Conservation (phyloP, 2,113 vertebrate genomes). For the Stigmatopora nigra region DNA sequence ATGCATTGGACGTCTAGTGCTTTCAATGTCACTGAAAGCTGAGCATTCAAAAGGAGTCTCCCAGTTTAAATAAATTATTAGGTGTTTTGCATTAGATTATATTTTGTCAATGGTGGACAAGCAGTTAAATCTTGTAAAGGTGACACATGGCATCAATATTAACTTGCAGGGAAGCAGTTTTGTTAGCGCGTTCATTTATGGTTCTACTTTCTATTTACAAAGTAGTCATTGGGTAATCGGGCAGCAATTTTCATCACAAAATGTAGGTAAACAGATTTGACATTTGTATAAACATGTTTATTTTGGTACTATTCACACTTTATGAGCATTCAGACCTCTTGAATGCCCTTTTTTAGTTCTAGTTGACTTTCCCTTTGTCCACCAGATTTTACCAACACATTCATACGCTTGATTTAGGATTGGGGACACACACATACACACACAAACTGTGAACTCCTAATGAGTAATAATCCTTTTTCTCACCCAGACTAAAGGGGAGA, state of each 20-base stretch:
- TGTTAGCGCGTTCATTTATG: background rate
- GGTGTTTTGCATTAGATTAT: too few relatives aligned
- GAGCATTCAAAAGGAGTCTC: too few relatives aligned
- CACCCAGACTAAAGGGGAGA: conserved; percentile 35
- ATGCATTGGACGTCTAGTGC: too few relatives aligned
- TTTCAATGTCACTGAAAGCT: too few relatives aligned
- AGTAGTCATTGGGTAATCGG: background rate
- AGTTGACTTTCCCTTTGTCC: background rate
- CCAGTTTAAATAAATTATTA: too few relatives aligned
- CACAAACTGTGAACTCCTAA: conserved; percentile 53
- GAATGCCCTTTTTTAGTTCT: background rate
- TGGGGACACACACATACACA: background rate
- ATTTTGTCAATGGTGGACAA: background rate
- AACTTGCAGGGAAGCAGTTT: background rate
- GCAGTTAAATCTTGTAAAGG: background rate
- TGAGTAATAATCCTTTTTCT: conserved; percentile 56
- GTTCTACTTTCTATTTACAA: background rate
- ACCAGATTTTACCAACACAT: background rate
- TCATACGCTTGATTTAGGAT: background rate
- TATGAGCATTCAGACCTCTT: background rate
- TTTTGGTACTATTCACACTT: background rate
- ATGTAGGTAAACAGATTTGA: background rate
- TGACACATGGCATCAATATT: background rate
- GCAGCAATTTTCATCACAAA: background rate
- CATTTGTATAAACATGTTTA: background rate